phyloP scores from a whole-genome alignment of 1,140 invertebrate genomes.

The Pogonus chalceus region DNA sequence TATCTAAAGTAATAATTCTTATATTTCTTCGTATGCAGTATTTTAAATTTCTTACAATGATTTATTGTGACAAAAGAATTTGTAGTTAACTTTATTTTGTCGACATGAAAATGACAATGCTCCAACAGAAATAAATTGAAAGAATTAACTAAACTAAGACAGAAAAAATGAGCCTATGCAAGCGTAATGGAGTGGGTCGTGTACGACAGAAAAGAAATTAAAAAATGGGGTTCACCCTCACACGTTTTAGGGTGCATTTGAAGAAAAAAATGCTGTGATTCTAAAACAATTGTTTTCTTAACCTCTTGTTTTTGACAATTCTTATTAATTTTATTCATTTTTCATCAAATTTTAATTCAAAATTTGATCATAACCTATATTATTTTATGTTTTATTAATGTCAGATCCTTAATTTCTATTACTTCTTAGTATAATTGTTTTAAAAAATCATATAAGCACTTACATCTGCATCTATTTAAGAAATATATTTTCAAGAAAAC shows the following conservation, averaged over 20 bases:
- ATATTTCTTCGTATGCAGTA: no score
- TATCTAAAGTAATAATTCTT: no score
- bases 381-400: no score
- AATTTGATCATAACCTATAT: no score
- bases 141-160: constrained; percentile 2
- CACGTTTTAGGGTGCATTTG: constrained; percentile 13
- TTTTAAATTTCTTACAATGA: no score
- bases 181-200: constrained; percentile 2
- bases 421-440: no score
- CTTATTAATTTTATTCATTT: no score
- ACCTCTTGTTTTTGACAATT: no score
- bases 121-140: neutral
- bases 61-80: neutral
- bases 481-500: no score
- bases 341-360: no score
- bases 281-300: constrained; percentile 13
- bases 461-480: constrained; percentile 5
- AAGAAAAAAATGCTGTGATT: constrained; percentile 11
- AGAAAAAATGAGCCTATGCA: neutral
- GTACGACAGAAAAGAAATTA: constrained; percentile 29
- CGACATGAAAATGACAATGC: constrained; percentile 2
- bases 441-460: constrained; percentile 6
- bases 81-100: neutral
- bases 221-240: constrained; percentile 23
- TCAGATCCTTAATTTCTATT: no score